Base-by-base conservation (phyloP, 2,113 vertebrate species). In the Percina caprodes region DNA sequence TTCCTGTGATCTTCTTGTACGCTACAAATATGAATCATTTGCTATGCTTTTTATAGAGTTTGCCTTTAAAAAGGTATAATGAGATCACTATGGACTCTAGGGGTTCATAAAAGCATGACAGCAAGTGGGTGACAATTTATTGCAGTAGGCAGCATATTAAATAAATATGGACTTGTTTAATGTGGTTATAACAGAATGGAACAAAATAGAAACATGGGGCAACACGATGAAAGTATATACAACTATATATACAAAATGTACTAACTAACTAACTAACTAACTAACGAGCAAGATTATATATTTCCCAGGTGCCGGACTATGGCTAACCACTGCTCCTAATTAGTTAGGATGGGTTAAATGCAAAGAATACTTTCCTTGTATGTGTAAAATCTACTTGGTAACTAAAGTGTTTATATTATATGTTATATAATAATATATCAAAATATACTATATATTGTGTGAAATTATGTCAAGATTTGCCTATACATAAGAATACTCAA, bases 61-160 rank as follows among this genome's bases (percentile, higher is more conserved):
- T 72, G 45, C 54, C 59, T 69, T 69, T 54, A 77, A 72, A 52
- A 70, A 23, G n/a, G 23, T 59, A 45, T 70, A 70, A 84, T 80
- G 59, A 74, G 82, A 59, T 48, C 82, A 58, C 70, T 15, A 6
- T 26, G 49, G 77, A 70, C 19, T 15, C 6, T 2, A 5, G 12
- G 52, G 60, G 42, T 30, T 82, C n/a, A 24, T 15, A 52, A 55
- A 4, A n/a, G 45, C 74, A 66, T 35, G 35, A 48, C 26, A 60
- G 35, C 18, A 55, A 69, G 75, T 76, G 77, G 60, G 82, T 23
- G 19, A 69, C 2, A 30, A 13, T 12, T 14, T 26, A 35, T 3
- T 63, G 30, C 49, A 56, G 59, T 35, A 62, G 48, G 59, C 35
- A 54, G 48, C 26, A 24, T 15, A 51, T 24, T 24, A 21, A 39